Evolutionary conservation across 2,888 invertebrate genomes (phyloP).

Genomic region (Dynastes grantii): DNA sequence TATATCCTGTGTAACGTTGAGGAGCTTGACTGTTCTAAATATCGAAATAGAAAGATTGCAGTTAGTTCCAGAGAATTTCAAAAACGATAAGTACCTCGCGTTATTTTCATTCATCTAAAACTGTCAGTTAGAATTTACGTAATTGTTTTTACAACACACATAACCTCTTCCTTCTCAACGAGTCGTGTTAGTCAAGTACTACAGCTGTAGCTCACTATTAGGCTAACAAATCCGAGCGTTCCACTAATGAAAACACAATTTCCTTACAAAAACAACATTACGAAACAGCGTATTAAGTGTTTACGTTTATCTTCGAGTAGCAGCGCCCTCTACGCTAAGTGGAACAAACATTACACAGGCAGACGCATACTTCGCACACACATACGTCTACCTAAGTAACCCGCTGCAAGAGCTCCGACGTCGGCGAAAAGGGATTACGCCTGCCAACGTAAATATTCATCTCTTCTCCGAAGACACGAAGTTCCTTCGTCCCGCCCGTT

Average conservation of each 20-base stretch:
- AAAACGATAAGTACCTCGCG: too few species aligned
- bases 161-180: too few species aligned
- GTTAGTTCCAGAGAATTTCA: too few species aligned
- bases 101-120: constrained; percentile 7
- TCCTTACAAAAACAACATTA: constrained; percentile 40
- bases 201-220: background rate
- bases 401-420: too few species aligned
- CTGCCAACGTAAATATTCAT: constrained; percentile 27
- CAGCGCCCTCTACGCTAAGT: constrained; percentile 14
- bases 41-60: too few species aligned
- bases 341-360: constrained; percentile 15
- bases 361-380: background rate
- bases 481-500: background rate
- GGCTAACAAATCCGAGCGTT: constrained; percentile 13
- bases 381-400: background rate
- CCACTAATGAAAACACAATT: constrained; percentile 43
- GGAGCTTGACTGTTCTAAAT: too few species aligned
- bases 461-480: background rate
- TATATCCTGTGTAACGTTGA: too few species aligned
- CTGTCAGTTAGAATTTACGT: constrained; percentile 1
- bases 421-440: constrained; percentile 14
- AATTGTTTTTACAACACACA: constrained; percentile 12
- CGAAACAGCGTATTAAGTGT: constrained; percentile 31
- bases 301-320: constrained; percentile 40
- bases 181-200: too few species aligned